Conservation (phyloP, 2,113 vertebrate genomes). For the Ursus arctos region DNA sequence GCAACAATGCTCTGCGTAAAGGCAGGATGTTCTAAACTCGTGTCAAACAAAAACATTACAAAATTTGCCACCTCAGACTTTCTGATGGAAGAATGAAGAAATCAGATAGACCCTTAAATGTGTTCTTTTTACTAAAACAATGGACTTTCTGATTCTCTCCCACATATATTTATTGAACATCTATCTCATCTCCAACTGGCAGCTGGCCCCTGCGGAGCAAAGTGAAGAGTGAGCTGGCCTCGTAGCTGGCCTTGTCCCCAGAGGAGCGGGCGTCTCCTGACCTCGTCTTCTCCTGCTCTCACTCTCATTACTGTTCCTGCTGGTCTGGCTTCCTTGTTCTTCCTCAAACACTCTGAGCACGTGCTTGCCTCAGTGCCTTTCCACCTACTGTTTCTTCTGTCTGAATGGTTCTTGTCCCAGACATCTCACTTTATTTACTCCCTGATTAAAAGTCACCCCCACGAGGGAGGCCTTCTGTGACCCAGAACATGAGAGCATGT, state of each 20-base stretch:
- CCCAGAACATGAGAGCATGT: background rate
- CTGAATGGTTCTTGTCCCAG: background rate
- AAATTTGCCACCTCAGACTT: background rate
- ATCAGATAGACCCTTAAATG: background rate
- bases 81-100: constrained; percentile 42
- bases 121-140: background rate
- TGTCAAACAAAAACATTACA: constrained; percentile 7
- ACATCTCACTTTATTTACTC: background rate
- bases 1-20: background rate
- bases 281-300: background rate
- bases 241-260: background rate
- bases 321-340: background rate
- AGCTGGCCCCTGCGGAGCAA: background rate
- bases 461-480: background rate
- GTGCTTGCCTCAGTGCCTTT: background rate
- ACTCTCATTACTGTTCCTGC: background rate
- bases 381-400: background rate
- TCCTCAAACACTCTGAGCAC: background rate
- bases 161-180: background rate
- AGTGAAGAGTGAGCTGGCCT: background rate
- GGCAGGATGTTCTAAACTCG: background rate
- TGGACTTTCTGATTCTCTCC: background rate
- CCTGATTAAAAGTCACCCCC: background rate
- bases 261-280: background rate
- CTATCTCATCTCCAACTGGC: background rate